Conservation (phyloP, 2,797 vertebrate species). For the Mus caroli region DNA sequence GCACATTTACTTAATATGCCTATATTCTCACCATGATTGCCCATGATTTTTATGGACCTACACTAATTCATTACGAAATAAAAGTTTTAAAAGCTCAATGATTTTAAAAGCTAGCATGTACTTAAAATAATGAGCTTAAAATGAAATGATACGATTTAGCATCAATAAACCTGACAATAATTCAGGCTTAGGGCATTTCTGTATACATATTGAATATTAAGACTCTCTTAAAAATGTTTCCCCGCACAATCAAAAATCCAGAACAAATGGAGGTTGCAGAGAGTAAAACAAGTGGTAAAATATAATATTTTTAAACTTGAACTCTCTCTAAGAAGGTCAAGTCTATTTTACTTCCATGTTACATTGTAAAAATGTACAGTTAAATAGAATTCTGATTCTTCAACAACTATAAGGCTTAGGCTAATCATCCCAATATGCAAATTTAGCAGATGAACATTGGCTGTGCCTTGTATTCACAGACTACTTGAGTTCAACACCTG, state of each 20-base stretch:
- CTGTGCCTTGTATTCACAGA: background rate
- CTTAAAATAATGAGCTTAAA: conserved; percentile 71
- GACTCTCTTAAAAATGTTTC: background rate
- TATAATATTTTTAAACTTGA: background rate
- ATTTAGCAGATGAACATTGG: background rate
- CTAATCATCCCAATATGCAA: background rate
- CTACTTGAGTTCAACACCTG: background rate
- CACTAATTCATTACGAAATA: conserved; percentile 47
- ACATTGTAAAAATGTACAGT: background rate
- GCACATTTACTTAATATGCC: conserved; percentile 12
- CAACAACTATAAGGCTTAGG: background rate
- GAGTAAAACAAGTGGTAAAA: background rate
- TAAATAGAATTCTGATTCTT: conserved; percentile 27
- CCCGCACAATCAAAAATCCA: background rate
- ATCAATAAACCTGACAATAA: conserved; percentile 24
- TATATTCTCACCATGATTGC: conserved; percentile 59
- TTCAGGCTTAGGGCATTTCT: conserved; percentile 7
- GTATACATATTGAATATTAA: background rate
- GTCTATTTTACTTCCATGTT: background rate
- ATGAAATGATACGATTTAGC: conserved; percentile 51
- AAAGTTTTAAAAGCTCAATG: conserved; percentile 55
- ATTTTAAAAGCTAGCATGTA: conserved; percentile 60
- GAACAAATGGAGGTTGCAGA: background rate
- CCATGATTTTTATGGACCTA: conserved; percentile 52
- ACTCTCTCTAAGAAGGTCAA: background rate